Conservation (phyloP, 2,888 invertebrate species). For the Drosophila macrospina region DNA sequence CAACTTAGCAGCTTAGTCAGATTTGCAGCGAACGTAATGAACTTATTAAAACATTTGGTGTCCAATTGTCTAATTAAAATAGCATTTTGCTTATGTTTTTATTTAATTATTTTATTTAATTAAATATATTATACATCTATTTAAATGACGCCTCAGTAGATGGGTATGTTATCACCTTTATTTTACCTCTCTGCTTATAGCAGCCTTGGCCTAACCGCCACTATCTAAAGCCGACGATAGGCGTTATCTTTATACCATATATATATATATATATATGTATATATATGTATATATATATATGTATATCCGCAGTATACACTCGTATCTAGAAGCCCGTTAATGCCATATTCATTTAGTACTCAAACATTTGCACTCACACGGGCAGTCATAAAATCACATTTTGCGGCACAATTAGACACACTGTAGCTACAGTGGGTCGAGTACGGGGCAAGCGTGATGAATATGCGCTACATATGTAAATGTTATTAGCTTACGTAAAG, state of each 20-base stretch:
- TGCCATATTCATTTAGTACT: constrained; percentile 18
- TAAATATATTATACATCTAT: too few relatives aligned
- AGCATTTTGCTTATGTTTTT: too few relatives aligned
- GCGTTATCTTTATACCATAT: constrained; percentile 41
- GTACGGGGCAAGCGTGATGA: constrained; percentile 41
- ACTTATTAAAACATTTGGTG: background rate
- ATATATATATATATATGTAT: constrained; percentile 8
- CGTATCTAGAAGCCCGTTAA: constrained; percentile 33
- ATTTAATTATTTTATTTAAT: too few relatives aligned
- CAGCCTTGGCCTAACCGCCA: constrained; percentile 26
- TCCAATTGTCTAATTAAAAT: background rate
- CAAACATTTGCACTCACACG: constrained; percentile 30
- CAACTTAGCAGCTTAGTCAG: background rate
- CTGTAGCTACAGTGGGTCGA: constrained; percentile 32
- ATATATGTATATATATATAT: too few relatives aligned
- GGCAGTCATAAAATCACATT: constrained; percentile 28
- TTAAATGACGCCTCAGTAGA: background rate
- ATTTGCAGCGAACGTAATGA: background rate
- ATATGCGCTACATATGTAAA: constrained; percentile 67
- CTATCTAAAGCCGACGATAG: constrained; percentile 42
- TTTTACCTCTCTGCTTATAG: constrained; percentile 41
- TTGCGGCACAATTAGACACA: constrained; percentile 3
- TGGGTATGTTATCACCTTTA: constrained; percentile 10
- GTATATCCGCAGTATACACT: constrained; percentile 3
- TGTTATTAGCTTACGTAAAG: constrained; percentile 53